phyloP scores from a whole-genome alignment of 2,797 vertebrate genomes.

The Muscicapa comitata region DNA sequence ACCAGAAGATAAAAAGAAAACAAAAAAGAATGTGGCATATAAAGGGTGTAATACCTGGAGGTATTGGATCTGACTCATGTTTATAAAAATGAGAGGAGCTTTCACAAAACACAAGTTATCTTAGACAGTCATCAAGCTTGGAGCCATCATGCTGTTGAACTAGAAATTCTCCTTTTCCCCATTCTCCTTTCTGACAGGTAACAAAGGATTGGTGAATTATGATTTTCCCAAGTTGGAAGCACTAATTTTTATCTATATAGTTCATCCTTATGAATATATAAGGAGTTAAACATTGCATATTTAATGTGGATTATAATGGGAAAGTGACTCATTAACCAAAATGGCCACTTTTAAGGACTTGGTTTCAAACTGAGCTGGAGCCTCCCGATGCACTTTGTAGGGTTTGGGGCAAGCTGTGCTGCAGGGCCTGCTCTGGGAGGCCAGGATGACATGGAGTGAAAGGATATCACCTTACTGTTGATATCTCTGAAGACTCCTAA shows the following conservation, averaged over 20 bases:
- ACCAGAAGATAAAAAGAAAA: constrained; percentile 72
- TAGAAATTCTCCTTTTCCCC: constrained; percentile 70
- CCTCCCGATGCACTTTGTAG: constrained; percentile 76
- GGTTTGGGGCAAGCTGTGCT: constrained; percentile 76
- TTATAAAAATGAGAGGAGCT: constrained; percentile 72
- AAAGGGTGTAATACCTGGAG: constrained; percentile 74
- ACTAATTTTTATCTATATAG: constrained; percentile 72
- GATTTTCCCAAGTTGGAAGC: constrained; percentile 74
- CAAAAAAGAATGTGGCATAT: constrained; percentile 75
- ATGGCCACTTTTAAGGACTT: constrained; percentile 87
- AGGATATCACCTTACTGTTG: constrained; percentile 87
- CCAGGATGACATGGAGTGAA: constrained; percentile 84
- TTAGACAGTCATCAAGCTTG: constrained; percentile 69
- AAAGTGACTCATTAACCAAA: constrained; percentile 76
- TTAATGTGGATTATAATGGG: constrained; percentile 83
- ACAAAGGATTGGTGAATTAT: constrained; percentile 75
- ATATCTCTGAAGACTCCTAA: constrained; percentile 88
- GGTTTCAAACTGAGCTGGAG: constrained; percentile 84
- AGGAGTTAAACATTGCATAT: constrained; percentile 70
- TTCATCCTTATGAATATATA: constrained; percentile 69
- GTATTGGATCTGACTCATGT: constrained; percentile 63
- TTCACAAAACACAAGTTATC: constrained; percentile 66
- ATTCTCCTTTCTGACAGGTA: constrained; percentile 67
- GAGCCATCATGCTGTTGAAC: constrained; percentile 76
- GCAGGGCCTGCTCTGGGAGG: constrained; percentile 80